Percentiles rank a stretch among this genome's conserved stretches.
Conservation (phyloP, 2,888 invertebrate species). For the Polyommatus iphigenia region DNA sequence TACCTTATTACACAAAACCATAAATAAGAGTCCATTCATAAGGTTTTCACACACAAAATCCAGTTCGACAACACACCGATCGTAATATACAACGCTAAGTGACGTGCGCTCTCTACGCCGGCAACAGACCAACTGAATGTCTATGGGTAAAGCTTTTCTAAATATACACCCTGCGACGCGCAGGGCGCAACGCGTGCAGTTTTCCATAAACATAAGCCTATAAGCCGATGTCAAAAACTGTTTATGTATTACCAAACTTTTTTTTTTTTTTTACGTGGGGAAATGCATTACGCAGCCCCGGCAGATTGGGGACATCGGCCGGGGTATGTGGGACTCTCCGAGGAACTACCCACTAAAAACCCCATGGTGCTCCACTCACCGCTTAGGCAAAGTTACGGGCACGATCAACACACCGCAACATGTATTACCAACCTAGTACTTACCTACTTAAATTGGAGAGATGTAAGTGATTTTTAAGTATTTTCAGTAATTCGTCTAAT, state of each 20-base stretch:
- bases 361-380: no score
- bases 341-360: no score
- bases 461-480: neutral
- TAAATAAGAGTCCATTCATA: conserved; percentile 58
- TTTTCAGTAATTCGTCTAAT: no score
- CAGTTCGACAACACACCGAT: neutral
- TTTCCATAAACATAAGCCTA: conserved; percentile 78
- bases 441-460: conserved; percentile 69
- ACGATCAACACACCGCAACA: no score
- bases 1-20: conserved; percentile 57
- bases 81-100: conserved; percentile 37
- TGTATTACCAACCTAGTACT: no score
- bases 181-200: conserved; percentile 74
- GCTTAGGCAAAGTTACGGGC: no score
- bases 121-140: conserved; percentile 65
- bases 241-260: conserved; percentile 66
- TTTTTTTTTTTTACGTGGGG: no score
- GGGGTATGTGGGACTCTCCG: no score
- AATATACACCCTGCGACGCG: conserved; percentile 77
- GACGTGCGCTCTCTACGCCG: conserved; percentile 60
- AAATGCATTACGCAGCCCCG: no score
- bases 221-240: conserved; percentile 76
- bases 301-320: no score
- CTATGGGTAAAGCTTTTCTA: conserved; percentile 66
- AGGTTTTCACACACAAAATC: conserved; percentile 33